Evolutionary conservation across 2,888 invertebrate species (phyloP).

Genomic region (Rhorus exstirpatorius): DNA sequence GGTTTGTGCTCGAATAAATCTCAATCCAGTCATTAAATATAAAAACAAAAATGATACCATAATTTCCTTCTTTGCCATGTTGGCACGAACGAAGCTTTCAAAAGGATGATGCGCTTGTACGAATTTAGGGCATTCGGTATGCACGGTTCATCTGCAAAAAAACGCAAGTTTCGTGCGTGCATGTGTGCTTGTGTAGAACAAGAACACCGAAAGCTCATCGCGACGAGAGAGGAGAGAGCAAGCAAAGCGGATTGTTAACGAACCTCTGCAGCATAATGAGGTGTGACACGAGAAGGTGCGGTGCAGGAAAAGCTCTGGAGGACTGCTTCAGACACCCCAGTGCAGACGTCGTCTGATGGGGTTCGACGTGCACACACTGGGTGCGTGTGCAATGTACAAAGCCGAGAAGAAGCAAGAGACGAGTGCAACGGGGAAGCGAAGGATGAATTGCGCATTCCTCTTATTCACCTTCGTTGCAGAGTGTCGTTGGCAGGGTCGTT

Average conservation of each 20-base stretch:
- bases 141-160: background rate
- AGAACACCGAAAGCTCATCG: constrained; percentile 29
- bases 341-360: constrained; percentile 79
- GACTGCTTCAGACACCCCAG: constrained; percentile 83
- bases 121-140: no score
- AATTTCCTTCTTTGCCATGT: no score
- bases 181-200: background rate
- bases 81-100: no score
- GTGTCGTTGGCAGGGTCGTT: constrained; percentile 33
- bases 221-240: constrained; percentile 12
- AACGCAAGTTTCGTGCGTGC: background rate
- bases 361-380: constrained; percentile 72
- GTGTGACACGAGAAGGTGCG: constrained; percentile 80
- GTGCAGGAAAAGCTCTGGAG: constrained; percentile 75
- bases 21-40: no score
- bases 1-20: no score
- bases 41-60: no score
- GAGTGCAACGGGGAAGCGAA: background rate
- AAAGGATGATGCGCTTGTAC: no score
- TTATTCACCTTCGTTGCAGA: constrained; percentile 32
- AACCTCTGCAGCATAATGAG: constrained; percentile 80
- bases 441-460: constrained; percentile 54
- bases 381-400: constrained; percentile 25
- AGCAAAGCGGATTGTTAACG: constrained; percentile 76
- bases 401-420: background rate